phyloP scores from a whole-genome alignment of 2,888 invertebrate species.

The Caenorhabditis uteleia region DNA sequence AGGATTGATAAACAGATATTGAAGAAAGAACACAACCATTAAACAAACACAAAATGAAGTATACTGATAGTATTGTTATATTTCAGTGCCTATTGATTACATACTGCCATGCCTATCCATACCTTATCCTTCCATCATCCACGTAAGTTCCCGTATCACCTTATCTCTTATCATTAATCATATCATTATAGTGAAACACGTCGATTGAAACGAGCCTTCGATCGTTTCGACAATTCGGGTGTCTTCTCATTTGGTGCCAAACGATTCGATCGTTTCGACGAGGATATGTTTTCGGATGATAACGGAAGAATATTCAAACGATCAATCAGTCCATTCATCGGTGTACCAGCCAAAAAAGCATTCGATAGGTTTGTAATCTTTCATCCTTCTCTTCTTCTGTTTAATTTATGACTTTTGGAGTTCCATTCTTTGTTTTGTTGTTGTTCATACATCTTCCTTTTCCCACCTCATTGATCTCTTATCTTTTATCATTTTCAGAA shows the following conservation, averaged over 20 bases:
- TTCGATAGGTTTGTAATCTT: constrained; percentile 29
- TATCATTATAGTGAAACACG: constrained; percentile 12
- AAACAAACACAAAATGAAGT: neutral
- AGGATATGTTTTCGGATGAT: constrained; percentile 6
- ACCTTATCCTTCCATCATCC: constrained; percentile 19
- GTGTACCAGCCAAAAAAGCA: constrained; percentile 30
- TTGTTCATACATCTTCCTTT: too few species aligned
- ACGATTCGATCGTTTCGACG: constrained; percentile 34
- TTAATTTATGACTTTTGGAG: too few species aligned
- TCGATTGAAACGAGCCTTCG: constrained; percentile 43
- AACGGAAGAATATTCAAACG: constrained; percentile 17
- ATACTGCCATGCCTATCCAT: constrained; percentile 22
- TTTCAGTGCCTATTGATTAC: constrained; percentile 30
- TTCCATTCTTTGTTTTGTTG: too few species aligned
- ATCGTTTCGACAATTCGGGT: constrained; percentile 44
- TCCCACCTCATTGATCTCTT: too few species aligned
- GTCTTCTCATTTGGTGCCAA: constrained; percentile 39
- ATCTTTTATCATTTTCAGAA: constrained; percentile 13
- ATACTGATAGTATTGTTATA: neutral
- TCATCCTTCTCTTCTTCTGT: too few species aligned
- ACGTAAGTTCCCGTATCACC: neutral
- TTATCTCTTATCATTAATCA: neutral
- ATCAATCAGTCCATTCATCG: constrained; percentile 13
- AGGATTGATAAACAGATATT: too few species aligned
- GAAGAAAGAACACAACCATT: too few species aligned